Evolutionary conservation across 2,113 vertebrate species (phyloP), one percentile per base, ranked within the genome.

Genomic region (Cochlearius cochlearius): DNA sequence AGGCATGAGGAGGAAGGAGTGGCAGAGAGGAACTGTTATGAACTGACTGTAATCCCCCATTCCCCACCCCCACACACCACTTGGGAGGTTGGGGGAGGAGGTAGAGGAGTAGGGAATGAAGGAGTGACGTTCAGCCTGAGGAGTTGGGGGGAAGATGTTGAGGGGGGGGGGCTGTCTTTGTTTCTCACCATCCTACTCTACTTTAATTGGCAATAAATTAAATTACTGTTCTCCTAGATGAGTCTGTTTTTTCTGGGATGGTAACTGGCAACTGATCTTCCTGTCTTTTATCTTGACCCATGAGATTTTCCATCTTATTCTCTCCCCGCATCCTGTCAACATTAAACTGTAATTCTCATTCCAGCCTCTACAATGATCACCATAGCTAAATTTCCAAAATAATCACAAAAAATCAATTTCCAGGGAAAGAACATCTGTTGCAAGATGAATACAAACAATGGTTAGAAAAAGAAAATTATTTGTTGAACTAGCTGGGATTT

Each of bases 51-150:
- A 82, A 49, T 14, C 1, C 5, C 7, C 5, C 1, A 21, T 47
- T 76, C 13, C 8, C 2, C 6, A 10, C 18, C 22, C 7, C 3
- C 14, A 17, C 0, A 1, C 43, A 2, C 11, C 26, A n/a, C 15
- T 50, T 50, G 14, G 18, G 36, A 56, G 15, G 11, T 5, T 66
- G 41, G 7, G 8, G 20, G 8, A 52, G 43, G 15, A 60, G 12
- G 6, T 8, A n/a, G 26, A 47, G 29, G 21, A 67, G 17, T 38
- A 2, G 14, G 18, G 25, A 85, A 63, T 7, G 17, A 67, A 76
- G 32, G 10, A 50, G 25, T 26, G 3, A 16, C 3, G 0, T 52
- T 82, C 50, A 66, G 36, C 10, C 18, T 39, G 64, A 71, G 17
- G 10, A 56, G 2, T 0, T 34, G 15, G 7, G 4, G 6, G 23